phyloP scores from a whole-genome alignment of 2,113 vertebrate genomes.

The Chionodraco myersi region DNA sequence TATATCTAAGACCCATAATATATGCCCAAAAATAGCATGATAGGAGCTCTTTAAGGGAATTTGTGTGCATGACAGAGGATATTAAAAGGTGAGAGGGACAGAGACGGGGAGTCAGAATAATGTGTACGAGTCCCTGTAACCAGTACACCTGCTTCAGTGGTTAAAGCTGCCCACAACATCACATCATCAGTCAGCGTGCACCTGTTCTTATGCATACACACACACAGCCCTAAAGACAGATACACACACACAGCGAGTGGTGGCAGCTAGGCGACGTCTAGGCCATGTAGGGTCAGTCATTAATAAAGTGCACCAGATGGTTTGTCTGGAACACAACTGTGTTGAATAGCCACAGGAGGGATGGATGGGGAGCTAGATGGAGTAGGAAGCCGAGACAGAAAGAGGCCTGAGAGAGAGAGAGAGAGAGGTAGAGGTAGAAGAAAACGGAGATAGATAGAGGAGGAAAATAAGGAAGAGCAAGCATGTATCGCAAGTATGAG shows the following conservation, averaged over 20 bases:
- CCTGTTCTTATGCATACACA: constrained; percentile 63
- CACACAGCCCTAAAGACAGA: constrained; percentile 11
- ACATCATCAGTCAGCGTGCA: constrained; percentile 74
- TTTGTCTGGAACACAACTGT: constrained; percentile 81
- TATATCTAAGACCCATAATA: no score
- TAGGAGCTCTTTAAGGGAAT: background rate
- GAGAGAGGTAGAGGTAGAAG: background rate
- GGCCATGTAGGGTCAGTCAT: constrained; percentile 79
- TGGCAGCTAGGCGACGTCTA: constrained; percentile 68
- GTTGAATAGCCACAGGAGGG: constrained; percentile 77
- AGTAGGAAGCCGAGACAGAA: constrained; percentile 42
- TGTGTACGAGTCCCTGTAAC: constrained; percentile 28
- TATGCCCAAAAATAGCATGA: no score
- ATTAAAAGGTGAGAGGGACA: constrained; percentile 12
- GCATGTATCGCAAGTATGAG: background rate
- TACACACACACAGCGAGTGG: constrained; percentile 48
- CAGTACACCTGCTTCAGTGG: constrained; percentile 63
- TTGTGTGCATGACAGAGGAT: constrained; percentile 15
- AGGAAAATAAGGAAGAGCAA: constrained; percentile 2
- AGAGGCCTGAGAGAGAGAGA: constrained; percentile 23
- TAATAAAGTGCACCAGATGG: constrained; percentile 84
- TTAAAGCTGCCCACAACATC: constrained; percentile 57
- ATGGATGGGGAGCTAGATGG: constrained; percentile 61
- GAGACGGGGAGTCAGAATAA: constrained; percentile 19
- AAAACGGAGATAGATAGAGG: no score